Evolutionary conservation across 1,140 invertebrate species (phyloP).

Genomic region (Probaryconus sp.): DNA sequence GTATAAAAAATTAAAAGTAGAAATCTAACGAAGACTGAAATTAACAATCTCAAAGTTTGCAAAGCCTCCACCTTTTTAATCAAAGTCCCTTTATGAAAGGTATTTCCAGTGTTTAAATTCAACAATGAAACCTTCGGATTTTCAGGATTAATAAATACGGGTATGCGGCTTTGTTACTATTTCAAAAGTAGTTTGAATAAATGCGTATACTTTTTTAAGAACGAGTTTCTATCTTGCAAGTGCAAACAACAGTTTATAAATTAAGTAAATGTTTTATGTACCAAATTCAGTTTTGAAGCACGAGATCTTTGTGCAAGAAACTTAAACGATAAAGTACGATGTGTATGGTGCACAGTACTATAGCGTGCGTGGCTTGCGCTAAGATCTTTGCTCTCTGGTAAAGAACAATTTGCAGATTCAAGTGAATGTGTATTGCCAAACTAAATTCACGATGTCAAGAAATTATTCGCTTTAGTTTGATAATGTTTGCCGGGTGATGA

Average conservation of each 20-base stretch:
- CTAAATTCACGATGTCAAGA: background rate
- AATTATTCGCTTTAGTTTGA: no score
- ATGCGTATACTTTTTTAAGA: conserved; percentile 20
- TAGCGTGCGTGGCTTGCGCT: background rate
- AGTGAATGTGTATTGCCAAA: background rate
- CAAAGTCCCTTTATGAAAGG: conserved; percentile 39
- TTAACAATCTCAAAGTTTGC: conserved; percentile 44
- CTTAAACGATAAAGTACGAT: conserved; percentile 1
- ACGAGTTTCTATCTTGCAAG: conserved; percentile 1
- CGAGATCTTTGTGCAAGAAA: background rate
- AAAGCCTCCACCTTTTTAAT: conserved; percentile 45
- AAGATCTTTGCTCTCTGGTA: conserved; percentile 1
- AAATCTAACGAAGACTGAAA: conserved; percentile 42
- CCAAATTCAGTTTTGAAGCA: background rate
- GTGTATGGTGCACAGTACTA: background rate
- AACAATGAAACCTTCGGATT: conserved; percentile 48
- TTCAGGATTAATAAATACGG: conserved; percentile 55
- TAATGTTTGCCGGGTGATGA: no score
- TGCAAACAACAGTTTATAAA: background rate
- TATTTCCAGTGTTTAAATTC: conserved; percentile 51
- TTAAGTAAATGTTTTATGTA: conserved; percentile 3
- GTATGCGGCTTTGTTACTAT: conserved; percentile 41
- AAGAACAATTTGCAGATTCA: conserved; percentile 8
- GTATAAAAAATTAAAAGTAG: conserved; percentile 15
- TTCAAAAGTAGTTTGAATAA: conserved; percentile 43